phyloP scores from a whole-genome alignment of 2,113 vertebrate genomes.

The Salvelinus namaycush region DNA sequence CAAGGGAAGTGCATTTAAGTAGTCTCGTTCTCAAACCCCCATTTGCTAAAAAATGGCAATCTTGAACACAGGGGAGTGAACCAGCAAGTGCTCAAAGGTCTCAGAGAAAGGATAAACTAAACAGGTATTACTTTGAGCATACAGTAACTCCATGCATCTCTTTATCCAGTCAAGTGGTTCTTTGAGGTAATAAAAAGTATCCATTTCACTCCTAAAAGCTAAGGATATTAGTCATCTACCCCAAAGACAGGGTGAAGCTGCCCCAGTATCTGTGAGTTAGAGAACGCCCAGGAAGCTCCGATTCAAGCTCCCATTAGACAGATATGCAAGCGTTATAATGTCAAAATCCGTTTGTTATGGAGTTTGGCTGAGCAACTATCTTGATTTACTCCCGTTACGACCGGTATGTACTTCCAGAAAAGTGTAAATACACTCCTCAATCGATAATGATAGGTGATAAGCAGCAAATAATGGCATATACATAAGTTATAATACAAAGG shows the following conservation, averaged over 20 bases:
- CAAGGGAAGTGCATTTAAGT: conserved; percentile 70
- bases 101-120: conserved; percentile 47
- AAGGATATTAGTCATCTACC: conserved; percentile 59
- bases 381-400: too few relatives aligned
- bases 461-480: conserved; percentile 74
- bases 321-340: too few relatives aligned
- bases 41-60: conserved; percentile 45
- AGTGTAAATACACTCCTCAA: conserved; percentile 42
- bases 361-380: too few relatives aligned
- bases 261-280: too few relatives aligned
- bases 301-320: too few relatives aligned
- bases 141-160: conserved; percentile 63
- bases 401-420: too few relatives aligned
- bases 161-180: conserved; percentile 61
- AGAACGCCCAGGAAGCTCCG: too few relatives aligned
- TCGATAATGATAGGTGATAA: conserved; percentile 66
- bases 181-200: conserved; percentile 81
- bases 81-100: conserved; percentile 40
- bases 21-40: conserved; percentile 47
- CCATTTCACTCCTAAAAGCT: conserved; percentile 66
- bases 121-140: conserved; percentile 63
- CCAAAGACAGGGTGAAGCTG: conserved; percentile 55
- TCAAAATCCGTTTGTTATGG: too few relatives aligned
- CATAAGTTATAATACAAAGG: conserved; percentile 72
- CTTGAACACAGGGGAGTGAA: conserved; percentile 35